A percentile compares a stretch with the other conserved stretches of the same genome.
phyloP scores from a whole-genome alignment of 2,888 invertebrate species.

The Drosophila nr. medialis region DNA sequence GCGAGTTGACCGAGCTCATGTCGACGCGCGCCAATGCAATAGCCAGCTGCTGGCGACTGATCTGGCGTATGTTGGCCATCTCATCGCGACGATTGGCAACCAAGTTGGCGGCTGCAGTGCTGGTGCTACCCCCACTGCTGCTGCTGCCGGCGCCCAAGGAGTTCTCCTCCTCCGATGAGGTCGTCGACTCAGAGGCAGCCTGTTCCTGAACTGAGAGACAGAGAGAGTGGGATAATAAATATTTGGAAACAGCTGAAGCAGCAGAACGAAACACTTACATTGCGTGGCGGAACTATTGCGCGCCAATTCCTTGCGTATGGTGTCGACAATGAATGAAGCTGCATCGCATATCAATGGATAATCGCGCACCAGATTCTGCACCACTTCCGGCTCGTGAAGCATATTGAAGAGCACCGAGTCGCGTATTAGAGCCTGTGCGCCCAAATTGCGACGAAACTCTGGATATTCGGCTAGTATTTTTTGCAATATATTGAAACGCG shows the following conservation, averaged over 20 bases:
- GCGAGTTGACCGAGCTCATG: constrained; percentile 82
- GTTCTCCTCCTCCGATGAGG: constrained; percentile 84
- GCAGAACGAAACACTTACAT: constrained; percentile 47
- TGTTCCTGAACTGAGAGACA: constrained; percentile 77
- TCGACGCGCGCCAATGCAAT: constrained; percentile 82
- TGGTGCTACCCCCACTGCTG: constrained; percentile 70
- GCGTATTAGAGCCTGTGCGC: constrained; percentile 89
- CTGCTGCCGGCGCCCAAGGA: constrained; percentile 78
- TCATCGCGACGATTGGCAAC: constrained; percentile 72
- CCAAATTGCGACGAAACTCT: constrained; percentile 88
- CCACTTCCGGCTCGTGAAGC: constrained; percentile 88
- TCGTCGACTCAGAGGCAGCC: constrained; percentile 83
- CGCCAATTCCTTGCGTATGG: constrained; percentile 83
- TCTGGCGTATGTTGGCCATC: constrained; percentile 82
- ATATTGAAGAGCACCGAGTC: constrained; percentile 90
- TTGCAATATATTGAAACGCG: constrained; percentile 86
- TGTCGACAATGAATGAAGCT: constrained; percentile 85
- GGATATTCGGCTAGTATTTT: constrained; percentile 89
- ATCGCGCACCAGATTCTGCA: constrained; percentile 87
- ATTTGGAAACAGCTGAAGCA: neutral
- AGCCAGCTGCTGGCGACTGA: constrained; percentile 83
- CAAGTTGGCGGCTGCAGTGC: constrained; percentile 57
- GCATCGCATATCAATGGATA: constrained; percentile 90
- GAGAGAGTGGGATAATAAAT: neutral
- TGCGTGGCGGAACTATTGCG: constrained; percentile 77